These are phyloP conservation scores for Otus sunia DNA, from an alignment of 2,113 vertebrate species.

Conservation along the genomic window DNA sequence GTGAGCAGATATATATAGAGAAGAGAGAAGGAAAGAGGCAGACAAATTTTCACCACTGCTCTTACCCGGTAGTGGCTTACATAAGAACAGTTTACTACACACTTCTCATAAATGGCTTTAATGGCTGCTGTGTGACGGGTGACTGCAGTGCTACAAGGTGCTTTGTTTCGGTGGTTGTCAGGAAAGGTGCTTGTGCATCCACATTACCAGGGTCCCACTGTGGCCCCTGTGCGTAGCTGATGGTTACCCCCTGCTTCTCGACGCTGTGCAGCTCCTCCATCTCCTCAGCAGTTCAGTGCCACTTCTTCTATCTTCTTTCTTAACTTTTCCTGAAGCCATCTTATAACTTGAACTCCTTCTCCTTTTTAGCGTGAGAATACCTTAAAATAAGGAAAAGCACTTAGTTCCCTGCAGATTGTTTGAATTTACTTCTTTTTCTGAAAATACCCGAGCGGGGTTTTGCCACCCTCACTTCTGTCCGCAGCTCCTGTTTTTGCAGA, in stretches of 20 bases:
- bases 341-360: background rate
- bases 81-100: constrained; percentile 38
- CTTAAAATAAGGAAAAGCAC: background rate
- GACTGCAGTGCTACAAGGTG: background rate
- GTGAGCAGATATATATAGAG: constrained; percentile 13
- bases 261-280: background rate
- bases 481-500: background rate
- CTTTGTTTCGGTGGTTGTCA: background rate
- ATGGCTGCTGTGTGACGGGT: background rate
- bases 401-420: background rate
- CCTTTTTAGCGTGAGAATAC: background rate
- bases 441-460: background rate
- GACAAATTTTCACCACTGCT: background rate
- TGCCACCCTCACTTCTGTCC: background rate
- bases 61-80: constrained; percentile 18
- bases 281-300: background rate
- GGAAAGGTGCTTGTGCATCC: background rate
- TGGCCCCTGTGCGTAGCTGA: background rate
- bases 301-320: background rate
- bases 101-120: constrained; percentile 24
- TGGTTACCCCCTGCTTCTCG: accelerated
- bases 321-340: background rate
- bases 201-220: accelerated
- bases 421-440: background rate
- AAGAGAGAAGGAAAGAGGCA: constrained; percentile 20